Evolutionary conservation across 2,113 vertebrate genomes (phyloP), one percentile per base, ranked within the genome.

Genomic region (Hippocampus comes): DNA sequence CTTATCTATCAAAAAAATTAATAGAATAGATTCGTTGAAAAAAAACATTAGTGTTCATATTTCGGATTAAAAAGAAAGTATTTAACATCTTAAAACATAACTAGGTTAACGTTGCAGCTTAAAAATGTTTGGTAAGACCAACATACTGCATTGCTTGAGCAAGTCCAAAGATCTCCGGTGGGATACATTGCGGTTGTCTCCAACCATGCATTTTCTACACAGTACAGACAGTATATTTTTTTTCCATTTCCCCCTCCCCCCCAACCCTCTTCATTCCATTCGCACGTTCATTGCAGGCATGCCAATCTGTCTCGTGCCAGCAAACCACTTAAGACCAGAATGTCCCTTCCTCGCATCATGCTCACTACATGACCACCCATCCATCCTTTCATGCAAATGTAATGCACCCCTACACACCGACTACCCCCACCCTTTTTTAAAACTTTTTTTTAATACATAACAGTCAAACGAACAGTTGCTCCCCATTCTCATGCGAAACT

Each of bases 401-500:
- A 34, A 87, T 87, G 83, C 80, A 20, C 70, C 76, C 42, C 68
- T 46, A 9, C 14, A 12, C 43, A 48, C 25, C 41, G 2, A 53
- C 11, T 41, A 42, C 70, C 20, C 23, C 1, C 68, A 59, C 70
- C 68, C 20, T 27, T 51, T 75, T 73, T 34, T 0, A 69, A 59
- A 68, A 48, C 70, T 55, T 48, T 75, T 73, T 61, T 18, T 1
- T 17, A 11, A 27, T 59, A 6, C 66, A 72, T 82, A 82, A 75
- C 82, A 74, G 80, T 82, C 76, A 68, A 80, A 76, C 69, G 81
- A 81, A 86, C 76, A 82, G 82, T 78, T 20, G 46, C 67, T 72
- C 74, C 75, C 76, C 73, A 59, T 82, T 81, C 73, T 83, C 91
- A 92, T 91, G 89, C 88, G 87, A 71, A 84, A 74, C 81, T 78